Evolutionary conservation across 2,113 vertebrate genomes (phyloP).

Genomic region (Sinocyclocheilus anshuiensis): DNA sequence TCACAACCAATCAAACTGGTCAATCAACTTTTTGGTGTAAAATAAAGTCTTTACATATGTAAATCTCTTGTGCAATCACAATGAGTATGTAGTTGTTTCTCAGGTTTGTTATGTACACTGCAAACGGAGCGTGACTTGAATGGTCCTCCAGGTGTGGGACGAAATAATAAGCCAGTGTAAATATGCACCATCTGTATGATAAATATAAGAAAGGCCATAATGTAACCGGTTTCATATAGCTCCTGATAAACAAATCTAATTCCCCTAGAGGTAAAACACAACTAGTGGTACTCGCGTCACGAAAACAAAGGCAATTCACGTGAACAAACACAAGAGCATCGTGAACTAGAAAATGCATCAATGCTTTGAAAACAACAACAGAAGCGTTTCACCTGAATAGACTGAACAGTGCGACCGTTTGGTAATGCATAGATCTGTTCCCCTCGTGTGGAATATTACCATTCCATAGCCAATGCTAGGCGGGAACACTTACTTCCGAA

Average conservation of each 20-base stretch:
- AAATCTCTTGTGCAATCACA: not conserved
- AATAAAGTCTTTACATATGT: not conserved
- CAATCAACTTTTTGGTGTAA: not conserved
- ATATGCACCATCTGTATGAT: slow-evolving; percentile 16
- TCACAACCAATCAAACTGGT: not conserved
- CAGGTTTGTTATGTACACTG: not conserved
- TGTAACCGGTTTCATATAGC: slow-evolving; percentile 43
- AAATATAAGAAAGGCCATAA: slow-evolving; percentile 17
- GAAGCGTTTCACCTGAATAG: slow-evolving; percentile 45
- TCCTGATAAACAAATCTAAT: slow-evolving; percentile 25
- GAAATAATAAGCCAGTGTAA: not conserved
- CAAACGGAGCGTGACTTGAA: not conserved
- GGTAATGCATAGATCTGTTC: slow-evolving; percentile 80
- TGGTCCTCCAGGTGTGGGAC: not conserved
- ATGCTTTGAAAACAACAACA: slow-evolving; percentile 8
- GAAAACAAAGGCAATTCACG: not conserved
- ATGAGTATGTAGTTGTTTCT: not conserved
- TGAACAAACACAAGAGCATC: slow-evolving; percentile 25
- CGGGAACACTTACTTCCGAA: not conserved
- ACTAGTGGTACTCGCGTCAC: not conserved
- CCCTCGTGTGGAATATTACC: slow-evolving; percentile 14
- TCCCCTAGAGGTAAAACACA: slow-evolving; percentile 6
- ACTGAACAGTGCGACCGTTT: slow-evolving; percentile 73
- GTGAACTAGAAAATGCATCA: not conserved
- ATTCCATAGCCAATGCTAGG: not conserved